These are phyloP conservation scores for Stenichneumon culpator DNA, from an alignment of 2,888 invertebrate genomes.

Conservation along the genomic window DNA sequence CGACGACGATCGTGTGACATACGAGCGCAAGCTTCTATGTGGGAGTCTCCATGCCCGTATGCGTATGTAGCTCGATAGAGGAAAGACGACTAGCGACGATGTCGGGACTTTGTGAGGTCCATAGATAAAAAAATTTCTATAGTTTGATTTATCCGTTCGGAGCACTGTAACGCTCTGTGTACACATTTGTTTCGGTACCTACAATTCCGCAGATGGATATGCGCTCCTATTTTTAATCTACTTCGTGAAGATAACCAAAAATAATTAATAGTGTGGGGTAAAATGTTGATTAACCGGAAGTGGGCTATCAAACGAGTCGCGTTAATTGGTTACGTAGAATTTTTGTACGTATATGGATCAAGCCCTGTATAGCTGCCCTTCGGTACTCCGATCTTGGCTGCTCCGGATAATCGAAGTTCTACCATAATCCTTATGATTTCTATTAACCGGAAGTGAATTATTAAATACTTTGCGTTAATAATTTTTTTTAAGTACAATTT, in stretches of 20 bases:
- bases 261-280: neutral
- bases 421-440: too few relatives aligned
- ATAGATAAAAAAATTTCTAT: slow-evolving; percentile 49
- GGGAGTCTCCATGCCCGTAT: neutral
- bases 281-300: neutral
- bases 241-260: neutral
- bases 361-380: neutral
- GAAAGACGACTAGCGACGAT: slow-evolving; percentile 21
- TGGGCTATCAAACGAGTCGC: neutral
- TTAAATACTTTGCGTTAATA: too few relatives aligned
- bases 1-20: slow-evolving; percentile 24
- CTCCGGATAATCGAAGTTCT: too few relatives aligned
- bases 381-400: too few relatives aligned
- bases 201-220: slow-evolving; percentile 44
- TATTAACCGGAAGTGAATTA: too few relatives aligned
- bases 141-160: neutral
- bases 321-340: neutral
- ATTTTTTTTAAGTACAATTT: too few relatives aligned
- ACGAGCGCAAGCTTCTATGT: neutral
- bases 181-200: slow-evolving; percentile 34
- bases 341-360: neutral
- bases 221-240: slow-evolving; percentile 51
- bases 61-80: slow-evolving; percentile 13
- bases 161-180: neutral
- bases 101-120: slow-evolving; percentile 23